phyloP scores from a whole-genome alignment of 2,888 invertebrate species.

The Seladonia tumulorum region DNA sequence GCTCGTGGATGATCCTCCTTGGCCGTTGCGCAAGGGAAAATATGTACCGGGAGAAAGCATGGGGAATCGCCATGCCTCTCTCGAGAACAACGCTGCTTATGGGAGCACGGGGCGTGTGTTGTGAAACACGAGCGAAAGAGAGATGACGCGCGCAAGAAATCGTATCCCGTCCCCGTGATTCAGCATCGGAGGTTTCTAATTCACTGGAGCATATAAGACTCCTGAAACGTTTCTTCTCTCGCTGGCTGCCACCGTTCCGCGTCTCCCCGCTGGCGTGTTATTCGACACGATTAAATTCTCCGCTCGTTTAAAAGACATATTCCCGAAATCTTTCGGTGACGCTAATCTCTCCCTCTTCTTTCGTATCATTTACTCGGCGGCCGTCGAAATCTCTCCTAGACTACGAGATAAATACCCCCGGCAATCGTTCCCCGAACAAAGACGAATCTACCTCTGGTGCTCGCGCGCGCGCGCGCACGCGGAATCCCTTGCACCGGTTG shows the following conservation, averaged over 20 bases:
- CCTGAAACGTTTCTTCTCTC: neutral
- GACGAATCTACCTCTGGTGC: slow-evolving; percentile 39
- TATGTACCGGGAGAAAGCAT: slow-evolving; percentile 26
- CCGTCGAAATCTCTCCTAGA: slow-evolving; percentile 13
- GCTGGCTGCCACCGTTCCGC: neutral
- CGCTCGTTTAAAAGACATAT: slow-evolving; percentile 6
- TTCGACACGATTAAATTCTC: slow-evolving; percentile 29
- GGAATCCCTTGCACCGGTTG: slow-evolving; percentile 68
- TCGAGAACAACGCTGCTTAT: neutral
- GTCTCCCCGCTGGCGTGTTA: neutral
- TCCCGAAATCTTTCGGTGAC: slow-evolving; percentile 17
- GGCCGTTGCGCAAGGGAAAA: slow-evolving; percentile 52
- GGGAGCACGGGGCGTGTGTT: slow-evolving; percentile 15
- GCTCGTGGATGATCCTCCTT: slow-evolving; percentile 16
- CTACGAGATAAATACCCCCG: slow-evolving; percentile 51
- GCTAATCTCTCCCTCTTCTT: slow-evolving; percentile 27
- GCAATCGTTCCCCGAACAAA: slow-evolving; percentile 60
- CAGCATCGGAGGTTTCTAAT: slow-evolving; percentile 8
- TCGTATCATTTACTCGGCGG: slow-evolving; percentile 20
- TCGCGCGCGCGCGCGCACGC: neutral
- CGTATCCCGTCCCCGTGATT: neutral
- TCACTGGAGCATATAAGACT: slow-evolving; percentile 26
- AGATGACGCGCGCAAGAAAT: slow-evolving; percentile 34
- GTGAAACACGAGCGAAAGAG: slow-evolving; percentile 24
- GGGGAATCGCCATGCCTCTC: slow-evolving; percentile 7